A percentile compares a stretch with the other conserved stretches of the same genome.
phyloP scores from a whole-genome alignment of 2,797 vertebrate species.

The Microctenopoma stevenorrisi region DNA sequence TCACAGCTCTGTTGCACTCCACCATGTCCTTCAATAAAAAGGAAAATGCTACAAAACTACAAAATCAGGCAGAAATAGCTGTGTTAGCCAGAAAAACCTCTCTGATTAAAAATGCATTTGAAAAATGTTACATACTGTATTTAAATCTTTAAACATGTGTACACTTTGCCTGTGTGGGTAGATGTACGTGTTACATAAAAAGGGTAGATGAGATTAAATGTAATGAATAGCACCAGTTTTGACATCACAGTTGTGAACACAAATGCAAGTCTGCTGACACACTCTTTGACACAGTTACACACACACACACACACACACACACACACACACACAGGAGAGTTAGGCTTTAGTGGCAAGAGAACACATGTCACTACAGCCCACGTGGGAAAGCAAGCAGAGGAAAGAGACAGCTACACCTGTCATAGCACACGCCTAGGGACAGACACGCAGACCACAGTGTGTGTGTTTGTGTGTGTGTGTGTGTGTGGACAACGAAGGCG shows the following conservation, averaged over 20 bases:
- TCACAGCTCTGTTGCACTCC: too few species aligned
- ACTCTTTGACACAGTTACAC: constrained; percentile 3
- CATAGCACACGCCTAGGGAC: constrained; percentile 77
- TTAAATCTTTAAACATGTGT: too few species aligned
- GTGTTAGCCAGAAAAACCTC: too few species aligned
- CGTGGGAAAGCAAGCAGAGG: constrained; percentile 75
- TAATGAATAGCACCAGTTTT: constrained; percentile 11
- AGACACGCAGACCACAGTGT: constrained; percentile 51
- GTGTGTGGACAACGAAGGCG: constrained; percentile 58
- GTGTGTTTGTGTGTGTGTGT: constrained; percentile 53
- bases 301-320: constrained; percentile 62
- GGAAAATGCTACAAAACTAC: too few species aligned
- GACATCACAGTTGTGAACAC: constrained; percentile 44
- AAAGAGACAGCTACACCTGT: constrained; percentile 84
- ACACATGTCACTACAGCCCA: constrained; percentile 85
- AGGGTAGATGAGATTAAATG: neutral
- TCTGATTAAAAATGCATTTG: too few species aligned
- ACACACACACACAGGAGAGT: constrained; percentile 68
- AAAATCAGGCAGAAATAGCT: too few species aligned
- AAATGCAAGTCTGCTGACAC: constrained; percentile 37
- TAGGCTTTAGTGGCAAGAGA: constrained; percentile 69
- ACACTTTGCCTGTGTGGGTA: too few species aligned
- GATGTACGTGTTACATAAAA: neutral
- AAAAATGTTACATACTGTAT: too few species aligned
- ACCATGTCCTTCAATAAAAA: too few species aligned